These are phyloP conservation scores for Acrocephalus kingi DNA, from an alignment of 2,113 vertebrate species.

Conservation along the genomic window DNA sequence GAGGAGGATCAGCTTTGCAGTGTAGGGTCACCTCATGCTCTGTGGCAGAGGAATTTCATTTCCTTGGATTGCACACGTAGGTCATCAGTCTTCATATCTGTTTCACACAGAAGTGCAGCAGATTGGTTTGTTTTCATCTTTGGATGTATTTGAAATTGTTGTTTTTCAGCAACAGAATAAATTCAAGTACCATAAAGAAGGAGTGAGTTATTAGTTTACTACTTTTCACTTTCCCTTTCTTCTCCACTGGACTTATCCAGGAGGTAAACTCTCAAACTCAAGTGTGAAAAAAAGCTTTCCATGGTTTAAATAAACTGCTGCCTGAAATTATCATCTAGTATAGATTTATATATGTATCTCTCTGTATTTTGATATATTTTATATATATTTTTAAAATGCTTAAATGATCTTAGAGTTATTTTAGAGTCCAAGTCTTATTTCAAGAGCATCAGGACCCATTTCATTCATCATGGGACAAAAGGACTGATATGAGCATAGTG, in stretches of 20 bases:
- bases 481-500: slow-evolving; percentile 58
- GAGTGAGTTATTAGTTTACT: background rate
- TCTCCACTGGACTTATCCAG: background rate
- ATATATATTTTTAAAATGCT: rapidly evolving
- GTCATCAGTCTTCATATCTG: background rate
- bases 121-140: background rate
- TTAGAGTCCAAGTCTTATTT: slow-evolving; percentile 23
- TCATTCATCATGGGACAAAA: slow-evolving; percentile 77
- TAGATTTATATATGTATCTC: rapidly evolving
- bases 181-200: background rate
- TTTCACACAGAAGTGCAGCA: background rate
- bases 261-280: background rate
- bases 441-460: slow-evolving; percentile 65
- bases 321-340: background rate
- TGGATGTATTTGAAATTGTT: background rate
- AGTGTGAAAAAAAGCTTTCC: background rate
- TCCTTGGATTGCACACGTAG: background rate
- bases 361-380: background rate
- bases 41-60: background rate
- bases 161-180: background rate
- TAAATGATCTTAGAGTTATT: background rate
- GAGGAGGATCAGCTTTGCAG: background rate
- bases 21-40: background rate
- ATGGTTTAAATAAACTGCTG: background rate
- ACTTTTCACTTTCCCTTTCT: background rate